Evolutionary conservation across 2,797 vertebrate species (phyloP), one percentile per base, ranked within the genome.

Genomic region (Moxostoma hubbsi): DNA sequence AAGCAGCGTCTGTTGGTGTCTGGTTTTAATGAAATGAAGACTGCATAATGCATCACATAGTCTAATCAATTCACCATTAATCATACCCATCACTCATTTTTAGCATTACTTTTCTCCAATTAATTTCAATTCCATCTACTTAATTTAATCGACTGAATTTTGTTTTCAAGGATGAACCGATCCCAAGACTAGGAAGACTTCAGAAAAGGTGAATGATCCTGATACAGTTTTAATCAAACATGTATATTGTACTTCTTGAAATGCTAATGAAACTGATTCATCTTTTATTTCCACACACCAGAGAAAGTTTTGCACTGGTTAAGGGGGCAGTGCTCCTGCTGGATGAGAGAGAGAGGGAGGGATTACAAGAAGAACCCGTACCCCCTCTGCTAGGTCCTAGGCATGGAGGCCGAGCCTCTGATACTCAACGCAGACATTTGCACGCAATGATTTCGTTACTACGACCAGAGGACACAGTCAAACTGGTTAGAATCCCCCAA

Each of bases 251-350:
- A 9, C 70, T 66, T 63, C 53, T 50, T 75, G n/a, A 46, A 71
- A 55, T 63, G 36, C 8, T 54, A 36, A 36, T 36, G 36, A 36
- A 24, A 53, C 62, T 64, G 11, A 55, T 80, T 9, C 16, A 24
- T 62, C 4, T 80, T 77, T 76, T 6, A 70, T 69, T 63, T 53
- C 12, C 6, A 69, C 9, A 24, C 54, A n/a, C 8, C 83, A 98
- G 97, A 89, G 97, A 98, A 91, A 99, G 97, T 87, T 99, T 99
- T 16, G 96, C 96, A 0, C 90, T 97, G 16, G 94, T 98, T 16
- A 96, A 95, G 54, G 97, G 97, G 47, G 96, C 95, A 0, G 96
- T 95, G 5, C 92, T 95, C 64, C 90, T 97, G 76, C 91, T 99
- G 65, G 96, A 95, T 2, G 95, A 95, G 0, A 93, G 86, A 12